These are phyloP conservation scores for Uria lomvia DNA, from an alignment of 2,113 vertebrate genomes.

Conservation along the genomic window DNA sequence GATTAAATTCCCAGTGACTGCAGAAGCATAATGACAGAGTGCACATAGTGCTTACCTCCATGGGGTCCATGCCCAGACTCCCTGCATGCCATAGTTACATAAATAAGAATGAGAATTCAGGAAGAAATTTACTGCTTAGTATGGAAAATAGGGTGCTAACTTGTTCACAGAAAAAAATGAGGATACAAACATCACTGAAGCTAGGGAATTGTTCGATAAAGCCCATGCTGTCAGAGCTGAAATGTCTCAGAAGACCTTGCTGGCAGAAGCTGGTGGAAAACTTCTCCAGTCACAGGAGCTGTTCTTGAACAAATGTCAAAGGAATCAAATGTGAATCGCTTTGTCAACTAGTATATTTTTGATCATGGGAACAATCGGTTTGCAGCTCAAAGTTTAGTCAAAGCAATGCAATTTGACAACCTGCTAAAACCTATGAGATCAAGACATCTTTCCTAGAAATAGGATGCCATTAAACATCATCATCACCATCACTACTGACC, in stretches of 20 bases:
- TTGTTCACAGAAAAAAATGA: not conserved
- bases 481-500: not conserved
- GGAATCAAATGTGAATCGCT: not conserved
- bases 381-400: not conserved
- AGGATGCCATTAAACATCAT: not conserved
- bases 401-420: not conserved
- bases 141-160: not conserved
- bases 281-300: not conserved
- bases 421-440: not conserved
- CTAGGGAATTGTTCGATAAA: not conserved
- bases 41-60: fast-evolving
- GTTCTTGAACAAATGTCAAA: not conserved
- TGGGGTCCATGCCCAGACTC: fast-evolving
- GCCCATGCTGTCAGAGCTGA: not conserved
- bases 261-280: not conserved
- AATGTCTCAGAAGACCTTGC: not conserved
- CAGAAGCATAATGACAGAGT: not conserved
- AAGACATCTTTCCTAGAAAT: not conserved
- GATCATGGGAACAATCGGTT: not conserved
- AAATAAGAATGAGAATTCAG: not conserved
- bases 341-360: not conserved
- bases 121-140: not conserved
- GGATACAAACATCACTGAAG: not conserved
- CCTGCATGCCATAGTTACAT: not conserved
- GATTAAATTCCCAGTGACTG: not conserved